phyloP scores from a whole-genome alignment of 2,797 vertebrate genomes.

The Parotocinclus haroldoi region DNA sequence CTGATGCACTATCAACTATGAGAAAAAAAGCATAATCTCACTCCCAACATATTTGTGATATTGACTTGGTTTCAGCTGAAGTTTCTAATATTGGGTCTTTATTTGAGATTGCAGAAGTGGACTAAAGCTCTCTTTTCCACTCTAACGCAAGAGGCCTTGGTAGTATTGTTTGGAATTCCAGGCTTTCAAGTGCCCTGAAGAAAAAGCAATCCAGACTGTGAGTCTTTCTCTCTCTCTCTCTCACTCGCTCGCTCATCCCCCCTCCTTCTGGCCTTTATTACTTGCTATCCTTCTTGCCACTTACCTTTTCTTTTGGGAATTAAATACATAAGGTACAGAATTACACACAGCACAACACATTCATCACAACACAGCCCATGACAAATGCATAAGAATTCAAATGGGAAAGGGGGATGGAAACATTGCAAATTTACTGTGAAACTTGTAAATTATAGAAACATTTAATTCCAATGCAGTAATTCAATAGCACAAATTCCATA shows the following conservation, averaged over 20 bases:
- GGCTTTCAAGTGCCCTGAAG: constrained; percentile 15
- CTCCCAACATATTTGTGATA: constrained; percentile 39
- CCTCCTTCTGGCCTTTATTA: constrained; percentile 2
- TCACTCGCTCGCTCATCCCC: no score
- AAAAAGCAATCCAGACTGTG: constrained; percentile 17
- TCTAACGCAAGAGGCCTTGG: constrained; percentile 13
- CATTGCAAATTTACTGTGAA: no score
- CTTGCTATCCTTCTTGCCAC: constrained; percentile 11
- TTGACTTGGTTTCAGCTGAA: constrained; percentile 19
- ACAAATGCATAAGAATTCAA: no score
- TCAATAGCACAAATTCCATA: no score
- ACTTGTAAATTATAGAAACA: no score
- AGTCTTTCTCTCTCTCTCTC: background rate
- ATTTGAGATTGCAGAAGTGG: constrained; percentile 11
- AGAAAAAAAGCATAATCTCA: constrained; percentile 32
- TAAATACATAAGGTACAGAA: background rate
- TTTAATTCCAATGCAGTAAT: no score
- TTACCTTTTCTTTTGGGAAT: constrained; percentile 16
- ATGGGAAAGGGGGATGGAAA: no score
- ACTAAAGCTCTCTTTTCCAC: constrained; percentile 8
- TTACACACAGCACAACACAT: no score
- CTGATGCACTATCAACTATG: constrained; percentile 18
- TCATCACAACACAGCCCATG: no score
- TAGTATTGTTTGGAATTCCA: constrained; percentile 33
- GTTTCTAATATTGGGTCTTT: constrained; percentile 1